A percentile compares a stretch with the other conserved stretches of the same genome.
Evolutionary conservation across 2,888 invertebrate genomes (phyloP).

Genomic region (Hypercompe scribonia): DNA sequence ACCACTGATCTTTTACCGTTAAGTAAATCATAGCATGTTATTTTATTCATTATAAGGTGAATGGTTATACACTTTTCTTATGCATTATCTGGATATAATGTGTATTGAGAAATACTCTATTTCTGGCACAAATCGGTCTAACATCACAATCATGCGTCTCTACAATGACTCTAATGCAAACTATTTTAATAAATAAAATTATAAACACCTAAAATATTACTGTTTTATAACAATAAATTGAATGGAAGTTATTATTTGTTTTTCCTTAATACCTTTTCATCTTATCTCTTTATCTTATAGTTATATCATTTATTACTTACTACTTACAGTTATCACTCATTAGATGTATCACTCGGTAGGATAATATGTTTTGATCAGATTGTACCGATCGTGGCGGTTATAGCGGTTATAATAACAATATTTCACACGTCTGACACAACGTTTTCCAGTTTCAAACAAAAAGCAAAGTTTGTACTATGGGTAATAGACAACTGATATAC

Average conservation of each 20-base stretch:
- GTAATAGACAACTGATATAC: no score
- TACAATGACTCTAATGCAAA: slow-evolving; percentile 54
- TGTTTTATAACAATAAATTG: slow-evolving; percentile 66
- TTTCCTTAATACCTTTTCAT: not conserved
- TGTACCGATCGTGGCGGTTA: no score
- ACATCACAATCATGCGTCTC: slow-evolving; percentile 80
- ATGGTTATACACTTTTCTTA: slow-evolving; percentile 74
- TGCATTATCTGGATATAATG: slow-evolving; percentile 82
- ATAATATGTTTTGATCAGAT: no score
- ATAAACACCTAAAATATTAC: slow-evolving; percentile 70
- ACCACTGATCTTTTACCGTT: slow-evolving; percentile 66
- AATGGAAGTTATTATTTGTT: slow-evolving; percentile 38
- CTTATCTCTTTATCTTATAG: no score
- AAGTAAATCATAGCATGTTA: slow-evolving; percentile 75
- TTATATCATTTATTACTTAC: no score
- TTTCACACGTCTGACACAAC: no score
- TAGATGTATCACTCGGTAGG: no score
- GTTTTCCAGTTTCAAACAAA: no score
- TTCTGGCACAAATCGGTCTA: slow-evolving; percentile 69
- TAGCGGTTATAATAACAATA: no score
- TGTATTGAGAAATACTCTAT: slow-evolving; percentile 72
- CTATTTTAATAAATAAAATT: slow-evolving; percentile 57
- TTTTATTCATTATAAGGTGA: slow-evolving; percentile 68
- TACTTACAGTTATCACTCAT: no score
- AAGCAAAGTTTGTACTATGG: no score